phyloP scores from a whole-genome alignment of 1,140 invertebrate species.

The Tetranychus urticae region DNA sequence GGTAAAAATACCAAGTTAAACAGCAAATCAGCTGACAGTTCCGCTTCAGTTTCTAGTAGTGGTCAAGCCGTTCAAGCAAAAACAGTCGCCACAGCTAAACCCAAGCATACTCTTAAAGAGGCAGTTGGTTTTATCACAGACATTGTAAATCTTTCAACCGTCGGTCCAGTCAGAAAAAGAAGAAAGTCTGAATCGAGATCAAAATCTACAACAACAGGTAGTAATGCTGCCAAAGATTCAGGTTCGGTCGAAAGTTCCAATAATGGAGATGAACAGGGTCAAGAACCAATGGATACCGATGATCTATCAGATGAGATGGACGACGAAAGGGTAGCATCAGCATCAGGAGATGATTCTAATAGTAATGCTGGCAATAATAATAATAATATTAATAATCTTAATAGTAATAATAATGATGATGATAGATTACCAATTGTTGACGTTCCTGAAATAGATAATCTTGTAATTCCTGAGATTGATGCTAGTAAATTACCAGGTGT shows the following conservation, averaged over 20 bases:
- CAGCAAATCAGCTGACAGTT: not conserved
- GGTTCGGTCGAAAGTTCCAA: not conserved
- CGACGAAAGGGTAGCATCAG: not conserved
- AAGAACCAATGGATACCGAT: too few species aligned
- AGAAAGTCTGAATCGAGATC: conserved; percentile 35
- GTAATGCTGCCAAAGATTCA: not conserved
- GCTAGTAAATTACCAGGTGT: too few species aligned
- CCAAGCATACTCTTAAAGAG: conserved; percentile 28
- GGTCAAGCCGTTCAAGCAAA: not conserved
- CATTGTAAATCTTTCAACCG: conserved; percentile 22
- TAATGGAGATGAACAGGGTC: too few species aligned
- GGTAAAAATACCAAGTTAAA: not conserved
- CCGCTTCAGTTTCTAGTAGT: not conserved
- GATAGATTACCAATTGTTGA: not conserved
- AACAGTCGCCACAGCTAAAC: not conserved
- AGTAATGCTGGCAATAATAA: too few species aligned
- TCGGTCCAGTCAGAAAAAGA: conserved; percentile 41
- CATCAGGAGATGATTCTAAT: not conserved
- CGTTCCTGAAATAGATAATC: not conserved
- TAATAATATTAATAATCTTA: too few species aligned
- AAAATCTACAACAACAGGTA: conserved; percentile 10
- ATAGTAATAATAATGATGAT: not conserved
- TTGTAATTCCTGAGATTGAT: not conserved
- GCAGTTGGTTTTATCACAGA: conserved; percentile 80
- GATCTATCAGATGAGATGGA: not conserved